These are phyloP conservation scores for Buathra laborator DNA, from an alignment of 2,888 invertebrate genomes.

Conservation along the genomic window DNA sequence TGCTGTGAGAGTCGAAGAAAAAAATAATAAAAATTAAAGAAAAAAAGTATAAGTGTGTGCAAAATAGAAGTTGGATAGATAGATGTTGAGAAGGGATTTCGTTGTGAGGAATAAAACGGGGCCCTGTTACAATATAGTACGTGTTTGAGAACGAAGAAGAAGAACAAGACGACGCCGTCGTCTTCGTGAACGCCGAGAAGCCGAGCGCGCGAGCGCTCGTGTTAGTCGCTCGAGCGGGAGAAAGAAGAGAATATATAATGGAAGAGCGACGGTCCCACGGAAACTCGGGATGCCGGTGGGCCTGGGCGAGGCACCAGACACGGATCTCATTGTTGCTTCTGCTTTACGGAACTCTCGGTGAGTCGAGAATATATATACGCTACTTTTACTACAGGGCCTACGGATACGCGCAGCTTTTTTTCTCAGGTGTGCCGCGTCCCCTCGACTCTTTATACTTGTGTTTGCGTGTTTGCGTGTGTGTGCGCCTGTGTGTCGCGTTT, in stretches of 20 bases:
- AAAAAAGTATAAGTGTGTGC: neutral
- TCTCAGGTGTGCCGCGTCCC: conserved; percentile 21
- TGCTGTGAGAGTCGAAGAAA: conserved; percentile 13
- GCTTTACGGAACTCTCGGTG: conserved; percentile 79
- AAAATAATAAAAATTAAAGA: conserved; percentile 7
- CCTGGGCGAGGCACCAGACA: conserved; percentile 75
- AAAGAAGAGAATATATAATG: conserved; percentile 52
- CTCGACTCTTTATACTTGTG: conserved; percentile 30
- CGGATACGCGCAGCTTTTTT: conserved; percentile 16
- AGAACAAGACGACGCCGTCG: conserved; percentile 57
- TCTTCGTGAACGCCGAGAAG: conserved; percentile 46
- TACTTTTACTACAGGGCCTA: conserved; percentile 23
- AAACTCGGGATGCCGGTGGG: conserved; percentile 61
- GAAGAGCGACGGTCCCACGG: conserved; percentile 62
- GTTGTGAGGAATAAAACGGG: conserved; percentile 11
- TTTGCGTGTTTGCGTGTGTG: conserved; percentile 35
- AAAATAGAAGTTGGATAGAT: conserved; percentile 4
- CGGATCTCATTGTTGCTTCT: conserved; percentile 74
- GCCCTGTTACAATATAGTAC: conserved; percentile 4
- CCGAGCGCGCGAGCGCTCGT: conserved; percentile 32
- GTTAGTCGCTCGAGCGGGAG: conserved; percentile 35
- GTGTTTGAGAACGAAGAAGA: conserved; percentile 20
- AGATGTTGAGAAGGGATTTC: neutral
- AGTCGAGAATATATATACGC: conserved; percentile 71
- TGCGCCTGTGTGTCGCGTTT: conserved; percentile 24